Evolutionary conservation across 2,113 vertebrate genomes (phyloP), one percentile per base, ranked within the genome.

Genomic region (Bucco capensis): DNA sequence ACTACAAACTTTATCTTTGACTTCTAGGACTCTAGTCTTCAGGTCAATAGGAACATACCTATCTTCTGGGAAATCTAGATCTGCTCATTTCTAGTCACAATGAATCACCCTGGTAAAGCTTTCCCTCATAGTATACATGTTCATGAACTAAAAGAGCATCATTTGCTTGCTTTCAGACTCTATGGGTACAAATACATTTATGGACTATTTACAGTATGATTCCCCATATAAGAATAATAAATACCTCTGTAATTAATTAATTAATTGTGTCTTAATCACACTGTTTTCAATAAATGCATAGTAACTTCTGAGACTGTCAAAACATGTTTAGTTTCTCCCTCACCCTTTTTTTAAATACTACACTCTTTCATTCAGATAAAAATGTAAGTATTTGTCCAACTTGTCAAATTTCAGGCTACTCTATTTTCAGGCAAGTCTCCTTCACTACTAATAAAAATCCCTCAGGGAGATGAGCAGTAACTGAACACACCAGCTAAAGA

Each of bases 371-470:
- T 78, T 85, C 72, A 75, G 79, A 87, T 82, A 73, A 85, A 92
- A 87, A 90, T 42, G 19, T 83, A 64, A 74, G 66, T 44, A 77
- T 91, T 94, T 90, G 79, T 94, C 85, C 33, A 72, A 57, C 90
- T 74, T 83, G 72, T 83, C 92, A 79, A 86, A 87, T 88, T 90
- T 81, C 82, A 94, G 81, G 85, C 79, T 89, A 73, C 54, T 92
- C 85, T 31, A 89, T 91, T 94, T 94, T 77, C 91, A 93, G 87
- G 84, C 89, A 58, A 88, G 47, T 87, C 53, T 90, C 57, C 82
- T 91, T 86, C 91, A 87, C 69, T 72, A 92, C 84, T 65, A 89
- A 94, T 92, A 87, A 92, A 93, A 93, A 87, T 79, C 71, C 91
- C 85, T 80, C 72, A 57, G 75, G 79, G 90, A 95, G 69, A 89